Conservation (phyloP, 2,113 vertebrate species). For the Corynorhinus townsendii region DNA sequence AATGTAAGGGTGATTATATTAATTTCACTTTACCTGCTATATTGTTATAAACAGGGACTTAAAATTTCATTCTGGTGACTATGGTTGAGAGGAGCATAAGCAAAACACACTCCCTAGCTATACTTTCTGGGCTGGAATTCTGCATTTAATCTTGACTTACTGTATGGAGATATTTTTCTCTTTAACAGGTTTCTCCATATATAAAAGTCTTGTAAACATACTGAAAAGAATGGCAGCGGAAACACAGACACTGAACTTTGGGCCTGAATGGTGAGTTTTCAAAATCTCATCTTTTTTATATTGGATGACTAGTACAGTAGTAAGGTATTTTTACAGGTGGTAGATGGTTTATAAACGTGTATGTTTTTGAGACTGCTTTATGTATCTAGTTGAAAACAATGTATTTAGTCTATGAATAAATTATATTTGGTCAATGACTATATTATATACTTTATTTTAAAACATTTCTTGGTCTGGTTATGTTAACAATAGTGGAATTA, state of each 20-base stretch:
- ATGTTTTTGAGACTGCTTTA: slow-evolving; percentile 45
- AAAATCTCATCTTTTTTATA: background rate
- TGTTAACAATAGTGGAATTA: background rate
- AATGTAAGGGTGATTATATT: background rate
- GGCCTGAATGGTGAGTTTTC: slow-evolving; percentile 96
- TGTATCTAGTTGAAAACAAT: slow-evolving; percentile 24
- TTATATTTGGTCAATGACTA: slow-evolving; percentile 29
- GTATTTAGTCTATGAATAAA: background rate
- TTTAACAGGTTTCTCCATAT: slow-evolving; percentile 82
- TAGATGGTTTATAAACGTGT: slow-evolving; percentile 4
- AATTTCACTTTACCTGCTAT: background rate
- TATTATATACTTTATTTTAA: background rate
- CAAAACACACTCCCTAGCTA: background rate
- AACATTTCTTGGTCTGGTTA: slow-evolving; percentile 18
- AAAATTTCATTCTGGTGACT: background rate
- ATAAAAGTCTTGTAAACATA: slow-evolving; percentile 76
- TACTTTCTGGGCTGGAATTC: background rate
- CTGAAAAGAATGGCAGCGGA: slow-evolving; percentile 93
- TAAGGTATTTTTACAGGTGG: background rate
- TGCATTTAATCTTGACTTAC: slow-evolving; percentile 29
- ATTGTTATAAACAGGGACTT: background rate
- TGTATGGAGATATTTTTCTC: slow-evolving; percentile 54
- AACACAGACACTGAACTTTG: slow-evolving; percentile 99
- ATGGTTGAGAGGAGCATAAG: background rate
- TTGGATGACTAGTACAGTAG: background rate